Percentiles rank a stretch among this genome's conserved stretches.
phyloP scores from a whole-genome alignment of 2,888 invertebrate species.

The Dryobota labecula region DNA sequence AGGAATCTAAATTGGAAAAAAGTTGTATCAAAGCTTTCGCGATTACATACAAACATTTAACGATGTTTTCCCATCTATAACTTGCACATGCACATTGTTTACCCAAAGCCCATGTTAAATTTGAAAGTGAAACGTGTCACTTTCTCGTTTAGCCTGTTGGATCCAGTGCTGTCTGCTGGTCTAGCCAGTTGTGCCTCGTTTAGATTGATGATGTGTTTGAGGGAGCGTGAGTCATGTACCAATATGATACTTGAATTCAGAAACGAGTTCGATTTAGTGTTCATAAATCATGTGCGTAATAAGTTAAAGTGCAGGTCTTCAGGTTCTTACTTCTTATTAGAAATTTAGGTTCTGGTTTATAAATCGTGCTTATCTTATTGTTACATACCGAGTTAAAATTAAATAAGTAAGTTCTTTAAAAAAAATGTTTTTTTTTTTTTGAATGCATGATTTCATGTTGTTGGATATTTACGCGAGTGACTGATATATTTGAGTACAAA shows the following conservation, averaged over 20 bases:
- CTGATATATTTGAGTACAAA: neutral
- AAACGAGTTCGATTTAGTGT: neutral
- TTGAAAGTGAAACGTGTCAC: conserved; percentile 61
- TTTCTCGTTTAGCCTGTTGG: conserved; percentile 36
- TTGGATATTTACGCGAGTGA: neutral
- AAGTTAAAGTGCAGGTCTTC: neutral
- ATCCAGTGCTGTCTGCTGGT: conserved; percentile 23
- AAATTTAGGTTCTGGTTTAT: neutral
- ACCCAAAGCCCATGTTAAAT: conserved; percentile 28
- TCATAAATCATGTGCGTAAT: conserved; percentile 4
- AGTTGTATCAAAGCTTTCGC: too few species aligned
- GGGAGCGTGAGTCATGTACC: conserved; percentile 11
- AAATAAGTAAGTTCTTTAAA: neutral
- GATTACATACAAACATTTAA: neutral
- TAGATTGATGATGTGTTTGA: conserved; percentile 38
- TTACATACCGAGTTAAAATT: neutral
- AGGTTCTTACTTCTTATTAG: neutral
- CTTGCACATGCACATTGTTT: conserved; percentile 8
- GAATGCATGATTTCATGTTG: neutral
- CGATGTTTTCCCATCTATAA: neutral
- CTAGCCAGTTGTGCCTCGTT: conserved; percentile 36
- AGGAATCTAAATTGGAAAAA: too few species aligned
- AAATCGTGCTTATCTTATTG: neutral
- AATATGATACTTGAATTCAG: neutral
- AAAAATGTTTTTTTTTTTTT: neutral